Conservation (phyloP, 2,113 vertebrate genomes). For the Pterocles gutturalis region DNA sequence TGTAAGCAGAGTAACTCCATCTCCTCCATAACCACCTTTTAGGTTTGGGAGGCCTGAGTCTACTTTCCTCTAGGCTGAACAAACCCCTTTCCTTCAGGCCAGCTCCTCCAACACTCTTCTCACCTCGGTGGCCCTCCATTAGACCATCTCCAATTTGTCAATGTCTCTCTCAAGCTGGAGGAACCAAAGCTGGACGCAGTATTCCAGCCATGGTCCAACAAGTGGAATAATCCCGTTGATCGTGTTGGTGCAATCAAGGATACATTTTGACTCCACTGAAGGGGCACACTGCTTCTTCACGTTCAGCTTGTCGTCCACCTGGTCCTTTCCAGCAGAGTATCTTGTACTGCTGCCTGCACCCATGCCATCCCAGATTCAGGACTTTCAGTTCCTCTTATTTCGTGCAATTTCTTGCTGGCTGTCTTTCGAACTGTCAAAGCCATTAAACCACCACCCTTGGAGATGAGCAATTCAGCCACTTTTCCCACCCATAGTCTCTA, state of each 20-base stretch:
- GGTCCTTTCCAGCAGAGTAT: neutral
- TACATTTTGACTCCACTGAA: neutral
- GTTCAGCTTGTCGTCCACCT: neutral
- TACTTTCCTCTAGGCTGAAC: neutral
- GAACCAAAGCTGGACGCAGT: neutral
- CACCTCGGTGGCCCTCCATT: neutral
- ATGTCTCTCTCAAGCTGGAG: fast-evolving
- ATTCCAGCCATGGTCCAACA: neutral
- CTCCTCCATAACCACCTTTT: neutral
- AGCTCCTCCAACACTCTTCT: neutral
- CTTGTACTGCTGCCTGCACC: neutral
- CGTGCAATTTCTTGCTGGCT: fast-evolving
- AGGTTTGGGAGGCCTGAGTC: neutral
- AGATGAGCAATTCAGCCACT: neutral
- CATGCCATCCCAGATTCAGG: neutral
- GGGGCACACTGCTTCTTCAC: neutral
- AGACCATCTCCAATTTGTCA: neutral
- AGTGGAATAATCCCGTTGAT: neutral
- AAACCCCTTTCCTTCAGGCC: neutral
- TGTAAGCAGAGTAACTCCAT: neutral
- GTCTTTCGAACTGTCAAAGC: neutral
- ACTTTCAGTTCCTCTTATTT: neutral
- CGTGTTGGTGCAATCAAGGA: neutral
- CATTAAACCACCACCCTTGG: neutral
- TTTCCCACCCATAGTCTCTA: neutral